Percentiles rank a stretch among this genome's conserved stretches.
Evolutionary conservation across 2,113 vertebrate genomes (phyloP).

Genomic region (Arothron firmamentum): DNA sequence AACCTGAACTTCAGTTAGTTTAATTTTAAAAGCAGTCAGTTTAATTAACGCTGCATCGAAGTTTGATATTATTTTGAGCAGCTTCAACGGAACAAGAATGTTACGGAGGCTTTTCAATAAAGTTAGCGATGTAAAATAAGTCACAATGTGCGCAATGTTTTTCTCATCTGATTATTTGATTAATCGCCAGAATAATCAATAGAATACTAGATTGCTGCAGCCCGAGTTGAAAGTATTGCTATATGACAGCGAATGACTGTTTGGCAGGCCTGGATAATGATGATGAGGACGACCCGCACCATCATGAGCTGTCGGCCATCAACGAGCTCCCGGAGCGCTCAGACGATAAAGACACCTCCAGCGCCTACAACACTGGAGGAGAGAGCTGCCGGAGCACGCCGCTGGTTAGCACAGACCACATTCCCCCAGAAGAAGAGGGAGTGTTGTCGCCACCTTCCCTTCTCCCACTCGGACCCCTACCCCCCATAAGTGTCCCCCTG

Average conservation of each 20-base stretch:
- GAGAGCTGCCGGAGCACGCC: slow-evolving; percentile 86
- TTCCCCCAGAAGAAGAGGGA: slow-evolving; percentile 45
- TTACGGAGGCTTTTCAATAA: too few relatives aligned
- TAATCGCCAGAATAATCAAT: too few relatives aligned
- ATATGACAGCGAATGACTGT: background rate
- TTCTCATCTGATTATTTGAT: too few relatives aligned
- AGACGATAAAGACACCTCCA: slow-evolving; percentile 83
- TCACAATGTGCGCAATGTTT: too few relatives aligned
- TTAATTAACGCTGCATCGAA: too few relatives aligned
- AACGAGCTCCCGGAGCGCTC: slow-evolving; percentile 80
- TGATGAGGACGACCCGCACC: slow-evolving; percentile 58
- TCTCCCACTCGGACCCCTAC: slow-evolving; percentile 35
- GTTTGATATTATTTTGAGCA: too few relatives aligned
- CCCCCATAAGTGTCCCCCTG: slow-evolving; percentile 46
- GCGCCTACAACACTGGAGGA: slow-evolving; percentile 84
- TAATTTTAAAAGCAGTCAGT: too few relatives aligned
- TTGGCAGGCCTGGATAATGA: slow-evolving; percentile 19
- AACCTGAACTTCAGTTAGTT: too few relatives aligned
- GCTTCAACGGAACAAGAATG: too few relatives aligned
- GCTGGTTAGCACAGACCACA: slow-evolving; percentile 65
- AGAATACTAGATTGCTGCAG: too few relatives aligned
- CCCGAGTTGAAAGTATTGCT: too few relatives aligned
- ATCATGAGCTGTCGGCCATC: slow-evolving; percentile 80
- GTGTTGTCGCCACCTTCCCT: slow-evolving; percentile 40
- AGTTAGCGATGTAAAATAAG: too few relatives aligned